Percentiles rank a stretch among this genome's conserved stretches.
phyloP scores from a whole-genome alignment of 2,888 invertebrate genomes.

The Drosophila quasianomalipes region DNA sequence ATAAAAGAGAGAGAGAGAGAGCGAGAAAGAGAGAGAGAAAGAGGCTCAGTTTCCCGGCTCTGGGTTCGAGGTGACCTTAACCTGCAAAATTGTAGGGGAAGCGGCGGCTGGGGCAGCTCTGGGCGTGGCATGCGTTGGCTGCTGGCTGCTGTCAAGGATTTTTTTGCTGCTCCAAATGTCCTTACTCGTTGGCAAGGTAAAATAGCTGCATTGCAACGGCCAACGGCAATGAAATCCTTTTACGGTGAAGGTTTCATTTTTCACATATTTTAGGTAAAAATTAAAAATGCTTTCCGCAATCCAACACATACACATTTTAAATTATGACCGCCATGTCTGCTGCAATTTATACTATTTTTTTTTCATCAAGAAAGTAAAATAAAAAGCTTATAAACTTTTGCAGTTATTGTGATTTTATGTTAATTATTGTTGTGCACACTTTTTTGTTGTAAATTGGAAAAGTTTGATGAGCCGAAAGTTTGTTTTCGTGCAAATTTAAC shows the following conservation, averaged over 20 bases:
- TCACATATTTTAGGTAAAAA: conserved; percentile 33
- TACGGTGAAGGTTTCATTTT: conserved; percentile 40
- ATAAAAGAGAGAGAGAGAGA: conserved; percentile 49
- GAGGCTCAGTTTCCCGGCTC: conserved; percentile 6
- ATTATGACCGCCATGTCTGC: conserved; percentile 4
- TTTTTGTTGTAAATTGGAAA: conserved; percentile 62
- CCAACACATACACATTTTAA: conserved; percentile 26
- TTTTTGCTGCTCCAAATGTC: conserved; percentile 35
- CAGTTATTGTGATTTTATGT: conserved; percentile 56
- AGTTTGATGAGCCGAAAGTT: conserved; percentile 60
- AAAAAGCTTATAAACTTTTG: conserved; percentile 54
- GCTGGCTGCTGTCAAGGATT: conserved; percentile 54
- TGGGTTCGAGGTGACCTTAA: conserved; percentile 64
- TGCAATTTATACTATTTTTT: conserved; percentile 17
- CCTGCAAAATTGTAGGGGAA: conserved; percentile 49
- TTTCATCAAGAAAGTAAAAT: conserved; percentile 36
- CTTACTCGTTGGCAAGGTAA: conserved; percentile 62
- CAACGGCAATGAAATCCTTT: conserved; percentile 61
- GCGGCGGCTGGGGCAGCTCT: conserved; percentile 8
- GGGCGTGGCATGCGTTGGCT: conserved; percentile 67
- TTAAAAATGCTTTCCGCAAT: not conserved
- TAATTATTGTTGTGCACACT: conserved; percentile 51
- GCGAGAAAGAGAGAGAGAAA: not conserved
- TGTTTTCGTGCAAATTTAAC: conserved; percentile 32
- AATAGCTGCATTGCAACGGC: conserved; percentile 40